A percentile compares a stretch with the other conserved stretches of the same genome.
Conservation (phyloP, 2,113 vertebrate genomes). For the Scopus umbretta region DNA sequence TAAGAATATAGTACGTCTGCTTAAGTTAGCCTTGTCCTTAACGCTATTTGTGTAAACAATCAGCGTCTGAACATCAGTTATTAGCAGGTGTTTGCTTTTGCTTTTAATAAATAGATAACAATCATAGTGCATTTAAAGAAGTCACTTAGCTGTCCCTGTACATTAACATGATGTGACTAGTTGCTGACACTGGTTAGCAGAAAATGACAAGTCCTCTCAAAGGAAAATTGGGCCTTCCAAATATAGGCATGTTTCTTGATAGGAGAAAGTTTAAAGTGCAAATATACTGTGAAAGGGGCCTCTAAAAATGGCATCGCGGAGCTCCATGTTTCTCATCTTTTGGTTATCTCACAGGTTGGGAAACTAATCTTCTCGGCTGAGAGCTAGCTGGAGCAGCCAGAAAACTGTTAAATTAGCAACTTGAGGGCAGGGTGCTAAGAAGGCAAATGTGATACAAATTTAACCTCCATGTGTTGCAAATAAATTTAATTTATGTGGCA, state of each 20-base stretch:
- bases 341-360: slow-evolving; percentile 8
- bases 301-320: neutral
- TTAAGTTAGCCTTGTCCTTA: slow-evolving; percentile 6
- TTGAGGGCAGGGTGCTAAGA: slow-evolving; percentile 8
- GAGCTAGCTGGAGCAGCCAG: neutral
- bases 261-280: slow-evolving; percentile 7
- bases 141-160: neutral
- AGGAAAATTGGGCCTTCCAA: neutral
- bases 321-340: neutral
- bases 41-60: neutral
- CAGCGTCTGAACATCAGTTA: neutral
- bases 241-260: neutral
- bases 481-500: neutral
- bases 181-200: neutral
- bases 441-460: slow-evolving; percentile 9
- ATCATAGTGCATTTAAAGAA: slow-evolving; percentile 35
- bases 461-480: neutral
- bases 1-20: neutral
- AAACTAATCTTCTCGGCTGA: neutral
- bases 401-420: slow-evolving; percentile 28
- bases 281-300: neutral
- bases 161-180: neutral
- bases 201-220: slow-evolving; percentile 12
- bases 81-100: neutral
- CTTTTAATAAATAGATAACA: slow-evolving; percentile 11